These are phyloP conservation scores for Unio pictorum DNA, from an alignment of 2,888 invertebrate species.

Conservation along the genomic window DNA sequence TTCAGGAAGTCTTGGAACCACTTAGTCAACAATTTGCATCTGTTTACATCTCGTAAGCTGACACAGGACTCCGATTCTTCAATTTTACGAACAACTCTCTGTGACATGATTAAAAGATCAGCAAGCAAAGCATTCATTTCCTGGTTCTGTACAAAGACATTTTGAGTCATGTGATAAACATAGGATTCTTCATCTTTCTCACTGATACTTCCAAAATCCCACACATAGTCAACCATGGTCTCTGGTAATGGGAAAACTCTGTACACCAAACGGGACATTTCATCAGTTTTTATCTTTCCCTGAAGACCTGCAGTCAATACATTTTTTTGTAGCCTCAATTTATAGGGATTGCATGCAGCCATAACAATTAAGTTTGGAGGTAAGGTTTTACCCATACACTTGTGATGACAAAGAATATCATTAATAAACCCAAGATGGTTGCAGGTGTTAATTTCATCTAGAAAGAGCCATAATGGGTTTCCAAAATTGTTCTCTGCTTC, in stretches of 20 bases:
- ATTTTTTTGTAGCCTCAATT: constrained; percentile 26
- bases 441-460: constrained; percentile 57
- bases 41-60: constrained; percentile 30
- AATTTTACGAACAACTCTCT: constrained; percentile 15
- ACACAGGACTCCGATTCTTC: constrained; percentile 19
- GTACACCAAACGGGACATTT: constrained; percentile 45
- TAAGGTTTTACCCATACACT: constrained; percentile 25
- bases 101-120: constrained; percentile 22
- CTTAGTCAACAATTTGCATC: constrained; percentile 17
- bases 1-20: constrained; percentile 19
- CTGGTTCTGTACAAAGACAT: constrained; percentile 10
- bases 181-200: constrained; percentile 43
- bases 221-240: constrained; percentile 49
- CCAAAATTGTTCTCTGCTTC: constrained; percentile 13
- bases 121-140: constrained; percentile 7
- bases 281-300: constrained; percentile 43
- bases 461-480: constrained; percentile 40
- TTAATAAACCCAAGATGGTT: constrained; percentile 42
- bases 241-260: constrained; percentile 52
- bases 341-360: constrained; percentile 56
- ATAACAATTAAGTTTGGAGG: constrained; percentile 45
- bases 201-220: constrained; percentile 50
- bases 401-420: constrained; percentile 42
- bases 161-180: constrained; percentile 21
- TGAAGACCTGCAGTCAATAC: constrained; percentile 43